Conservation (phyloP, 2,888 invertebrate species). For the Dryococelus australis region DNA sequence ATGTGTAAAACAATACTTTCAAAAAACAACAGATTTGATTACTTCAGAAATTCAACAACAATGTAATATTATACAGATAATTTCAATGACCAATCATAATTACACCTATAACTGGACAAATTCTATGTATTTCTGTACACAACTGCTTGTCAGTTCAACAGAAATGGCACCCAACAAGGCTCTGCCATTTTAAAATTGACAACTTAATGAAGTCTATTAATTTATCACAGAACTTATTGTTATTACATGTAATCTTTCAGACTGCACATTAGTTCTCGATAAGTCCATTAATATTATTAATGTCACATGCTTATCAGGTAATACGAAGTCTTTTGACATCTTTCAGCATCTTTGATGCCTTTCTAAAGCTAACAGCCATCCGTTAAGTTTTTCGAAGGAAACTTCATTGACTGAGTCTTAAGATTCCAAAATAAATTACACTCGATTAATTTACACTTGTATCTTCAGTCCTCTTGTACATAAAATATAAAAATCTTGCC, state of each 20-base stretch:
- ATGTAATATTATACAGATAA: not conserved
- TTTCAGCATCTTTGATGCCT: not conserved
- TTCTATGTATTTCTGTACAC: not conserved
- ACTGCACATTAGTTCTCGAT: not conserved
- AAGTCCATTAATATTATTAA: not conserved
- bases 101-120: not conserved
- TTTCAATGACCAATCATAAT: not conserved
- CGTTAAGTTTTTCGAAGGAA: not conserved
- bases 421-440: not conserved
- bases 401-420: not conserved
- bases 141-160: not conserved
- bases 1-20: not conserved
- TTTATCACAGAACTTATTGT: conserved; percentile 2
- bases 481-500: not conserved
- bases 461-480: not conserved
- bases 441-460: not conserved
- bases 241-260: conserved; percentile 1
- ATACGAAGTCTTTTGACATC: conserved; percentile 5
- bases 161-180: conserved; percentile 10
- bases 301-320: not conserved
- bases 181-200: not conserved
- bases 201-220: not conserved
- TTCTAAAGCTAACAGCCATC: not conserved
- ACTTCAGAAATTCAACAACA: not conserved
- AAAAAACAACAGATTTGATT: not conserved